A percentile compares a stretch with the other conserved stretches of the same genome.
These are phyloP conservation scores for Anoplophora glabripennis DNA, from an alignment of 1,140 invertebrate genomes.

Conservation along the genomic window DNA sequence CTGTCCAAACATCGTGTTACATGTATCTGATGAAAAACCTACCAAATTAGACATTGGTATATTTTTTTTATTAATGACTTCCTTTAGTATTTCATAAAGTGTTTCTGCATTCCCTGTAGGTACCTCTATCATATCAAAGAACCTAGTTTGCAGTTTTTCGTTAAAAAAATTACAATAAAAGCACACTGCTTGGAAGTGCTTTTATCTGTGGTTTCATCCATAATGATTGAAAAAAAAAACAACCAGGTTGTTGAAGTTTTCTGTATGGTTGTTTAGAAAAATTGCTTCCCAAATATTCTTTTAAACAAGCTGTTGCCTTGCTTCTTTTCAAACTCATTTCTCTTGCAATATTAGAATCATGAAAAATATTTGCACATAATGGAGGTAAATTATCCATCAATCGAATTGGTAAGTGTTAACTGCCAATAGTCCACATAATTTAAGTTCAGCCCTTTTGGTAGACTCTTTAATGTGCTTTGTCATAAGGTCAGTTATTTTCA, in stretches of 20 bases:
- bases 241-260: constrained; percentile 4
- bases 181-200: constrained; percentile 7
- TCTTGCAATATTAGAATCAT: constrained; percentile 20
- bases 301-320: constrained; percentile 16
- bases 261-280: constrained; percentile 7
- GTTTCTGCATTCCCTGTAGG: constrained; percentile 20
- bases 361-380: constrained; percentile 15
- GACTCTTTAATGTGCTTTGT: not conserved
- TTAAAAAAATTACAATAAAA: constrained; percentile 22
- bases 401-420: constrained; percentile 20
- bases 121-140: constrained; percentile 30
- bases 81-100: constrained; percentile 24
- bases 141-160: constrained; percentile 1
- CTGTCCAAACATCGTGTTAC: constrained; percentile 42
- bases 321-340: constrained; percentile 10
- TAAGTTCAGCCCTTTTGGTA: constrained; percentile 20
- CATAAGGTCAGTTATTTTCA: not conserved
- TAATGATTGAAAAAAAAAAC: constrained; percentile 19
- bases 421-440: constrained; percentile 16
- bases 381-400: constrained; percentile 19
- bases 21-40: constrained; percentile 38
- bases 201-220: constrained; percentile 23
- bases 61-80: constrained; percentile 22
- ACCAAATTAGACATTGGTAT: constrained; percentile 40
- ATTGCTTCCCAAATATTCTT: constrained; percentile 8